These are phyloP conservation scores for Actinostola sp. DNA, from an alignment of 92 coral and sea anemone genomes.

Conservation along the genomic window DNA sequence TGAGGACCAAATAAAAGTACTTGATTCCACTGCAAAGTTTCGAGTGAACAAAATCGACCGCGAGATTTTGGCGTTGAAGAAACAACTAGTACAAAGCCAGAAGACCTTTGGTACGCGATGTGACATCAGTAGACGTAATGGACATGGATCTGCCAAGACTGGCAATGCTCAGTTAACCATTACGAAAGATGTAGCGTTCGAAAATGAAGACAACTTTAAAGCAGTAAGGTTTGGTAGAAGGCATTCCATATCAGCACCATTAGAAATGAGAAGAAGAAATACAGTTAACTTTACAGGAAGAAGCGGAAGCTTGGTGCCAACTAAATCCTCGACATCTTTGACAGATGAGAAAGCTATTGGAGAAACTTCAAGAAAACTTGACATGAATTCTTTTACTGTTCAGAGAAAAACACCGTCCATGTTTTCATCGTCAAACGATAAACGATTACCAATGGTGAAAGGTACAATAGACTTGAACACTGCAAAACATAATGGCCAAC, in stretches of 20 bases:
- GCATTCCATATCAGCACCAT: neutral
- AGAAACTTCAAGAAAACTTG: neutral
- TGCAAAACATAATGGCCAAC: neutral
- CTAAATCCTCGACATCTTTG: no score
- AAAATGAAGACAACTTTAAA: no score
- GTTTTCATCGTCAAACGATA: neutral
- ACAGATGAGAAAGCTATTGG: slow-evolving; percentile 1
- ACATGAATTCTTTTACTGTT: neutral
- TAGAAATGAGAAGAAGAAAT: neutral
- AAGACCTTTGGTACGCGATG: slow-evolving; percentile 46
- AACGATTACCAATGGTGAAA: neutral
- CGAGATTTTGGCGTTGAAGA: slow-evolving; percentile 38
- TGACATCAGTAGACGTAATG: slow-evolving; percentile 16
- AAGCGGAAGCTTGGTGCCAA: no score
- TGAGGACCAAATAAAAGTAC: slow-evolving; percentile 15
- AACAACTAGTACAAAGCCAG: slow-evolving; percentile 43
- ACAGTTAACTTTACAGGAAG: slow-evolving; percentile 5
- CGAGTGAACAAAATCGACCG: slow-evolving; percentile 42
- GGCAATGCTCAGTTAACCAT: neutral
- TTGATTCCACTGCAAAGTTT: slow-evolving; percentile 18
- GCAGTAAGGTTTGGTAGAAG: neutral
- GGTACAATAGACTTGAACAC: neutral
- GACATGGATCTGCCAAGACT: no score
- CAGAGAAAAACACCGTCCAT: neutral
- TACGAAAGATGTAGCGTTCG: no score